These are phyloP conservation scores for Nemurella pictetii DNA, from an alignment of 2,888 invertebrate genomes.

Conservation along the genomic window DNA sequence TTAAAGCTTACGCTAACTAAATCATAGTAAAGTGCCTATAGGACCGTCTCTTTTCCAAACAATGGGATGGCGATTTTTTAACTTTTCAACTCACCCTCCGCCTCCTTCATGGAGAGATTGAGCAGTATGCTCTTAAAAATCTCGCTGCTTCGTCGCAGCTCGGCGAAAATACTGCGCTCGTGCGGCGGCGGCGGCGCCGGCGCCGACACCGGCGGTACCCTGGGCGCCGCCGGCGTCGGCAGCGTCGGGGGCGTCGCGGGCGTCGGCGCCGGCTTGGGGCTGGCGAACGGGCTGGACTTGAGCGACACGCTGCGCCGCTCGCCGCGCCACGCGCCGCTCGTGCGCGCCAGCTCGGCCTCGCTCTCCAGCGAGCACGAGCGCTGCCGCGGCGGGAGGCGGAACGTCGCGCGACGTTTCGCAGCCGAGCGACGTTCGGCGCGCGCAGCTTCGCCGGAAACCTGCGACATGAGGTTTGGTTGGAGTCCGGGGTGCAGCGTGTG, in stretches of 20 bases:
- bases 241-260: constrained; percentile 44
- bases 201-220: constrained; percentile 42
- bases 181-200: constrained; percentile 41
- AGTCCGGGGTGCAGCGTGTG: too few relatives aligned
- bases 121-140: constrained; percentile 52
- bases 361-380: constrained; percentile 51
- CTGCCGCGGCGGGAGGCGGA: constrained; percentile 45
- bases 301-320: constrained; percentile 49
- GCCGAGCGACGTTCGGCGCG: constrained; percentile 22
- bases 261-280: constrained; percentile 42
- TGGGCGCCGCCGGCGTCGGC: constrained; percentile 43
- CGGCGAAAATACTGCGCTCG: constrained; percentile 51
- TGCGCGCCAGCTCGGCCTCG: constrained; percentile 46
- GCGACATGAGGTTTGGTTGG: not conserved
- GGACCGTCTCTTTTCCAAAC: too few relatives aligned
- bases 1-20: too few relatives aligned
- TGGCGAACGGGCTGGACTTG: constrained; percentile 49
- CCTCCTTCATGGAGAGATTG: constrained; percentile 50
- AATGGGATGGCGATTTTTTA: too few relatives aligned
- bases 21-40: too few relatives aligned
- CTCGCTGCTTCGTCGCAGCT: constrained; percentile 51
- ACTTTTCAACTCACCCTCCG: constrained; percentile 41
- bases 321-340: constrained; percentile 45
- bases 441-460: not conserved
- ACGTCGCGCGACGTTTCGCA: constrained; percentile 42